phyloP scores from a whole-genome alignment of 2,888 invertebrate species.

The Sphaerophoria rueppellii region DNA sequence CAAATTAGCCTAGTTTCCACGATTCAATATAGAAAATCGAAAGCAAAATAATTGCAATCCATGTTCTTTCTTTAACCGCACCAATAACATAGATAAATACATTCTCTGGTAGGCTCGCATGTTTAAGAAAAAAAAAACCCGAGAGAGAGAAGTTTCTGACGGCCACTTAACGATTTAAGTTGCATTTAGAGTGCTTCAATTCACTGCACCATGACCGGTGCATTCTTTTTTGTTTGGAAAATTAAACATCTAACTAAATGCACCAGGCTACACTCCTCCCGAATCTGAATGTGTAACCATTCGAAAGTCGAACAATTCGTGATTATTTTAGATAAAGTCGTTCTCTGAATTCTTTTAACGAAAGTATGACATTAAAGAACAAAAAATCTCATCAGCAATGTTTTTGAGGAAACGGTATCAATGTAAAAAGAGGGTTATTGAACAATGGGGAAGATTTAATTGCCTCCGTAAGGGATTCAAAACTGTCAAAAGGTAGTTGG shows the following conservation, averaged over 20 bases:
- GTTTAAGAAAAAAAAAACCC: background rate
- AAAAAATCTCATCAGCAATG: background rate
- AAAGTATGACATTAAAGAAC: background rate
- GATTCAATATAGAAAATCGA: conserved; percentile 55
- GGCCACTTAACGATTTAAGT: conserved; percentile 40
- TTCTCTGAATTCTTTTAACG: conserved; percentile 20
- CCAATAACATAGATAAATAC: conserved; percentile 37
- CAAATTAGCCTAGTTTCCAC: conserved; percentile 60
- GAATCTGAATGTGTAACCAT: conserved; percentile 20
- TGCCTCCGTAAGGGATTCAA: no score
- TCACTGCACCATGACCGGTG: conserved; percentile 51
- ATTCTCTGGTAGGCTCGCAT: background rate
- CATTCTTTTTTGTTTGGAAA: conserved; percentile 41
- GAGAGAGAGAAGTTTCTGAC: background rate
- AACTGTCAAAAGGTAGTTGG: no score
- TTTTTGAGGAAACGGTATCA: no score
- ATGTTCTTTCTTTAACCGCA: conserved; percentile 40
- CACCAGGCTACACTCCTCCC: background rate
- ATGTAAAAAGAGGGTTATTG: no score
- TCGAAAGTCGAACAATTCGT: conserved; percentile 64
- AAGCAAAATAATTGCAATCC: conserved; percentile 60
- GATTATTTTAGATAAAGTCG: conserved; percentile 41
- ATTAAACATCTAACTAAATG: conserved; percentile 41
- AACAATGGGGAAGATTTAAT: no score
- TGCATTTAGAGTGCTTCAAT: conserved; percentile 63